These are phyloP conservation scores for Agriopis marginaria DNA, from an alignment of 2,888 invertebrate genomes.

Conservation along the genomic window DNA sequence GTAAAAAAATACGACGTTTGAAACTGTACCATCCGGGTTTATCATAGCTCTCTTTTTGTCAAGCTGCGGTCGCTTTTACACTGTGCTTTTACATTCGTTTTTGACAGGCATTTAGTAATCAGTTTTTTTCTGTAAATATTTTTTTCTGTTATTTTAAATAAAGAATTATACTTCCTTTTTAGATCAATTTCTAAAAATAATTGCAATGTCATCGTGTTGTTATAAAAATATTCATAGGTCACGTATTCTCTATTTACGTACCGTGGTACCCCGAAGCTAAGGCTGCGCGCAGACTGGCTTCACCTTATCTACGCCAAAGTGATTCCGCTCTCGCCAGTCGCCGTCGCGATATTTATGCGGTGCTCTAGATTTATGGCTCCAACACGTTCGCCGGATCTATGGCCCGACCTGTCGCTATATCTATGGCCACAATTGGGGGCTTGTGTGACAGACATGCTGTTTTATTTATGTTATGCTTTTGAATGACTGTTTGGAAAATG, in stretches of 20 bases:
- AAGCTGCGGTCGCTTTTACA: too few species aligned
- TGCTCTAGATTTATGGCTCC: conserved; percentile 60
- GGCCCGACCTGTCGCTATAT: conserved; percentile 18
- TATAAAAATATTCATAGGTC: too few species aligned
- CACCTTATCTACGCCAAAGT: conserved; percentile 71
- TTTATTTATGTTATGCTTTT: conserved; percentile 1
- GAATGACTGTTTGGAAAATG: neutral
- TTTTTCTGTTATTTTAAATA: too few species aligned
- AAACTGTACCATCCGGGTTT: too few species aligned
- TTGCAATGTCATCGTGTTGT: too few species aligned
- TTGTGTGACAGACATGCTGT: conserved; percentile 18
- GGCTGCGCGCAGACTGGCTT: conserved; percentile 56
- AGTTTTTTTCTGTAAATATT: too few species aligned
- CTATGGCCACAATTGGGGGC: conserved; percentile 27
- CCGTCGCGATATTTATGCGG: conserved; percentile 65
- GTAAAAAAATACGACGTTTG: too few species aligned
- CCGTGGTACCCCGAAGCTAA: conserved; percentile 45
- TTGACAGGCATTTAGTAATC: too few species aligned
- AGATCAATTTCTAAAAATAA: too few species aligned
- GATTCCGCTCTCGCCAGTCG: conserved; percentile 60
- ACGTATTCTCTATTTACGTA: conserved; percentile 33
- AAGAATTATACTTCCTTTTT: too few species aligned
- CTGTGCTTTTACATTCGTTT: too few species aligned
- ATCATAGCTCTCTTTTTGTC: too few species aligned
- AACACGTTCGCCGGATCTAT: conserved; percentile 42